Conservation (phyloP, 2,113 vertebrate genomes). For the Leucopternis melanops region DNA sequence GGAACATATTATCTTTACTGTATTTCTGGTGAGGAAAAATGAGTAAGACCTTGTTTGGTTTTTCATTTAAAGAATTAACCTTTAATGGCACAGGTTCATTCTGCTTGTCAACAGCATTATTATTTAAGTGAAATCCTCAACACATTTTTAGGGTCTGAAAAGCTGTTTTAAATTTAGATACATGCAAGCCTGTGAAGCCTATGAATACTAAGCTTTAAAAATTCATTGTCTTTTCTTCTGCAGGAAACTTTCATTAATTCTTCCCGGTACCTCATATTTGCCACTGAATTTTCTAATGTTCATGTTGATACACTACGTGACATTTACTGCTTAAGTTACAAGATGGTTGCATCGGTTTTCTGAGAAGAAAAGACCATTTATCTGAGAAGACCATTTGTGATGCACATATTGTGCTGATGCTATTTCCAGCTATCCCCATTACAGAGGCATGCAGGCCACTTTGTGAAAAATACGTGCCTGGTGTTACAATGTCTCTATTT, state of each 20-base stretch:
- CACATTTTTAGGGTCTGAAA: not conserved
- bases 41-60: not conserved
- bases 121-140: not conserved
- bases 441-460: not conserved
- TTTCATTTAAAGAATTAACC: not conserved
- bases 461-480: not conserved
- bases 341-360: not conserved
- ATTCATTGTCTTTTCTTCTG: not conserved
- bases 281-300: not conserved
- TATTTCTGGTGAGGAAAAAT: not conserved
- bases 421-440: not conserved
- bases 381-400: not conserved
- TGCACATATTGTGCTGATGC: not conserved
- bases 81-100: not conserved
- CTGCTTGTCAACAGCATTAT: not conserved
- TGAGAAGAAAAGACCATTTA: not conserved
- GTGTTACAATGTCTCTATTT: not conserved
- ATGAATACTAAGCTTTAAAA: not conserved
- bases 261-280: not conserved
- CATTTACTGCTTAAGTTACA: not conserved
- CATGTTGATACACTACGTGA: not conserved
- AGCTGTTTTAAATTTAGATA: not conserved
- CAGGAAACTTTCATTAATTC: not conserved
- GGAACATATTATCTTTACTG: not conserved
- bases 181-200: not conserved